These are phyloP conservation scores for Pogoniulus pusillus DNA, from an alignment of 2,797 vertebrate genomes.

Conservation along the genomic window DNA sequence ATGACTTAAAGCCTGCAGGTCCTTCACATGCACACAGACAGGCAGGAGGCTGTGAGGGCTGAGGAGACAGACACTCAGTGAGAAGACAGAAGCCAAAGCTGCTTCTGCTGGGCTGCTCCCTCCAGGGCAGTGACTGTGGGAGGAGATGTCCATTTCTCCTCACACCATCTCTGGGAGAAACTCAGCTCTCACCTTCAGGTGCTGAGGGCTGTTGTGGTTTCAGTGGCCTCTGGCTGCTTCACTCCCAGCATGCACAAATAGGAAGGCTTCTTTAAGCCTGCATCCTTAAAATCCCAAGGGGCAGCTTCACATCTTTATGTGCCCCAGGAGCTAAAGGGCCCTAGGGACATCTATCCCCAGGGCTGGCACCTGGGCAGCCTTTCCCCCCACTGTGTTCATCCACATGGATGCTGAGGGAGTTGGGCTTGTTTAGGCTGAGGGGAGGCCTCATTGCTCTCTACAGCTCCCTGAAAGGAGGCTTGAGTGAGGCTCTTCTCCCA, in stretches of 20 bases:
- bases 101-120: neutral
- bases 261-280: neutral
- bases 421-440: too few relatives aligned
- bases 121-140: neutral
- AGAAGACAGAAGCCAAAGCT: neutral
- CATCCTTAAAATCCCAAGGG: too few relatives aligned
- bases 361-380: too few relatives aligned
- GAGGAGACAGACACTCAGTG: neutral
- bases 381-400: too few relatives aligned
- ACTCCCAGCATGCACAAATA: neutral
- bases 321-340: too few relatives aligned
- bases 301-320: too few relatives aligned
- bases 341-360: too few relatives aligned
- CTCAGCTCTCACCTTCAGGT: neutral
- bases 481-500: too few relatives aligned
- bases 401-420: too few relatives aligned
- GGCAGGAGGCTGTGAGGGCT: neutral
- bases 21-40: neutral
- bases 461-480: too few relatives aligned
- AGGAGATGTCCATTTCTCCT: neutral
- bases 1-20: fast-evolving
- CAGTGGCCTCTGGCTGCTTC: neutral
- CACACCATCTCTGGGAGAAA: neutral
- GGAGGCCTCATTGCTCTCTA: too few relatives aligned
- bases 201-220: neutral